Evolutionary conservation across 1,140 invertebrate species (phyloP).

Genomic region (Eupristina koningsbergeri): DNA sequence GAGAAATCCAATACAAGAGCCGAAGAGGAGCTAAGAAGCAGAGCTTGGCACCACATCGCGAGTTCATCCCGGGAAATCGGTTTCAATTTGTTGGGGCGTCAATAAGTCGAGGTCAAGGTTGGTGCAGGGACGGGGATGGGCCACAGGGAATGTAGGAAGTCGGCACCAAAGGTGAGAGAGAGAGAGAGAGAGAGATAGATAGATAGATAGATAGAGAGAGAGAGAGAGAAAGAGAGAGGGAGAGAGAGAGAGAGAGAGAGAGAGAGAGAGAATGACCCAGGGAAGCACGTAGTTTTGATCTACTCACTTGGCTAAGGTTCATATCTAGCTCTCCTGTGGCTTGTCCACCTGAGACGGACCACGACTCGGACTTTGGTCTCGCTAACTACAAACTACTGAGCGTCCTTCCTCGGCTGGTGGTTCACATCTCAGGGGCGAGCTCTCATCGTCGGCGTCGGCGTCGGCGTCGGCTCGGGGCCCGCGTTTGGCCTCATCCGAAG

Average conservation of each 20-base stretch:
- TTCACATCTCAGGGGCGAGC: conserved; percentile 69
- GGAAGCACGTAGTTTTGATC: no score
- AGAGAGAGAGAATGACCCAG: not conserved
- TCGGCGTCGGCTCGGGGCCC: conserved; percentile 29
- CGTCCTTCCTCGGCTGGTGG: conserved; percentile 61
- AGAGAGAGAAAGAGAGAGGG: conserved; percentile 15
- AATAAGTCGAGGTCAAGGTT: not conserved
- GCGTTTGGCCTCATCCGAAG: conserved; percentile 3
- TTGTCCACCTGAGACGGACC: conserved; percentile 9
- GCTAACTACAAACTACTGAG: conserved; percentile 71
- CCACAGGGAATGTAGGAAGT: no score
- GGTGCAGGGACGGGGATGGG: no score
- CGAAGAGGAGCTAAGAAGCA: no score
- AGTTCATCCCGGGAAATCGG: not conserved
- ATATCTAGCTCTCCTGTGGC: conserved; percentile 37
- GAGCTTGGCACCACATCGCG: no score
- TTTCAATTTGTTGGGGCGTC: no score
- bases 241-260: conserved; percentile 1
- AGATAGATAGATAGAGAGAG: not conserved
- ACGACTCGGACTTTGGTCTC: conserved; percentile 49
- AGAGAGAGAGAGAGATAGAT: not conserved
- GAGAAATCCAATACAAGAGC: not conserved
- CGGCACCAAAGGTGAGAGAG: conserved; percentile 23
- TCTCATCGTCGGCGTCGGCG: conserved; percentile 49
- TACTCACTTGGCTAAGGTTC: conserved; percentile 39